Percentiles rank a stretch among this genome's conserved stretches.
phyloP scores from a whole-genome alignment of 2,888 invertebrate species.

The Flexamia atlantica region DNA sequence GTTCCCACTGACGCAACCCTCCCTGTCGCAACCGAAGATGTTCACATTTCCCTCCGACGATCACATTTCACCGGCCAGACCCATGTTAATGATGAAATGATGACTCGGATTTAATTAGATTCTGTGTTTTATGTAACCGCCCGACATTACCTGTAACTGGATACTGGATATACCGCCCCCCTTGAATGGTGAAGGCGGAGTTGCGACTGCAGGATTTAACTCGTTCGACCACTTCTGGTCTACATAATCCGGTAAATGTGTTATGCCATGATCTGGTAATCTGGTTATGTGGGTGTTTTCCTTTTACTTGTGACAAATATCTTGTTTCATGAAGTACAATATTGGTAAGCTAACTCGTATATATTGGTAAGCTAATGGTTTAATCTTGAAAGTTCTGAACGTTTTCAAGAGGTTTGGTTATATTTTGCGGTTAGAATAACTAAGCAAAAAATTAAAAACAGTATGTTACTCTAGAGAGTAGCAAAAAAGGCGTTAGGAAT shows the following conservation, averaged over 20 bases:
- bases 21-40: conserved; percentile 29
- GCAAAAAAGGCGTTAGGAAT: too few relatives aligned
- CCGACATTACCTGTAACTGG: conserved; percentile 24
- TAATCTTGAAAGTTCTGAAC: too few relatives aligned
- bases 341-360: too few relatives aligned
- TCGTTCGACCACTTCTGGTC: neutral
- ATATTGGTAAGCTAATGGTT: too few relatives aligned
- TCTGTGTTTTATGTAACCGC: conserved; percentile 33
- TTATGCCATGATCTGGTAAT: neutral
- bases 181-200: neutral
- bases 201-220: conserved; percentile 16
- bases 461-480: too few relatives aligned
- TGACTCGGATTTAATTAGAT: conserved; percentile 10
- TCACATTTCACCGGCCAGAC: neutral
- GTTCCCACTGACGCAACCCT: conserved; percentile 21
- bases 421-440: too few relatives aligned
- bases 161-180: neutral
- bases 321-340: too few relatives aligned
- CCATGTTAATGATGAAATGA: conserved; percentile 1
- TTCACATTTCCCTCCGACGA: neutral
- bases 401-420: too few relatives aligned
- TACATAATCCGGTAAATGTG: neutral
- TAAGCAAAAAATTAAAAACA: too few relatives aligned
- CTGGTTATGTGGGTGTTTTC: neutral
- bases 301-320: too few relatives aligned